Percentiles rank a stretch among this genome's conserved stretches.
These are phyloP conservation scores for Miopithecus talapoin DNA, from an alignment of 2,797 vertebrate species.

Conservation along the genomic window DNA sequence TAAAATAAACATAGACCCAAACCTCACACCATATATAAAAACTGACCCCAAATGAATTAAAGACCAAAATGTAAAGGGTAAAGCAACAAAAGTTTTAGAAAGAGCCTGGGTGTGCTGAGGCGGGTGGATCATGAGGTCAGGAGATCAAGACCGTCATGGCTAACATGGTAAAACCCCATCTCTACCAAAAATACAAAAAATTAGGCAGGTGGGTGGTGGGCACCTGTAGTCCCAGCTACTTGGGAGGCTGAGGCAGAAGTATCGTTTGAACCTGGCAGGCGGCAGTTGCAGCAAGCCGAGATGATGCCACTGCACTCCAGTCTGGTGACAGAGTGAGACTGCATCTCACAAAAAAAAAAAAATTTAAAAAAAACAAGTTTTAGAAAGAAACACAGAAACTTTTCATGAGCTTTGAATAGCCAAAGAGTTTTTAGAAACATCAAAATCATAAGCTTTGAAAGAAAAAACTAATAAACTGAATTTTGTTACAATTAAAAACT, in stretches of 20 bases:
- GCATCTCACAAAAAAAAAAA: background rate
- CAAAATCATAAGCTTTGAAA: background rate
- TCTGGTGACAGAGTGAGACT: background rate
- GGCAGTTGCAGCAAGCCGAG: background rate
- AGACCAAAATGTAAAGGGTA: background rate
- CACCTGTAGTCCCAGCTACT: background rate
- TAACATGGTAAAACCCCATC: background rate
- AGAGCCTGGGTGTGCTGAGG: background rate
- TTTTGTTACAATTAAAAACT: background rate
- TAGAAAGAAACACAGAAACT: background rate
- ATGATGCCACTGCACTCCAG: background rate
- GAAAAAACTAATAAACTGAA: background rate
- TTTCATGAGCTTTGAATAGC: background rate
- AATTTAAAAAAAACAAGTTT: background rate
- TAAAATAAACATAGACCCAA: background rate
- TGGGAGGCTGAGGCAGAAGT: background rate
- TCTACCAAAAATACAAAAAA: background rate
- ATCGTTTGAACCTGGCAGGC: rapidly evolving
- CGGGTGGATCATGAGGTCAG: background rate
- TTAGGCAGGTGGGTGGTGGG: background rate
- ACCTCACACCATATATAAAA: background rate
- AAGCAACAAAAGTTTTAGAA: background rate
- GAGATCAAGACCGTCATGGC: background rate
- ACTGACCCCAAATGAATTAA: background rate
- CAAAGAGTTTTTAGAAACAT: constrained; percentile 4